phyloP scores from a whole-genome alignment of 2,797 vertebrate genomes.

The Semaprochilodus insignis region DNA sequence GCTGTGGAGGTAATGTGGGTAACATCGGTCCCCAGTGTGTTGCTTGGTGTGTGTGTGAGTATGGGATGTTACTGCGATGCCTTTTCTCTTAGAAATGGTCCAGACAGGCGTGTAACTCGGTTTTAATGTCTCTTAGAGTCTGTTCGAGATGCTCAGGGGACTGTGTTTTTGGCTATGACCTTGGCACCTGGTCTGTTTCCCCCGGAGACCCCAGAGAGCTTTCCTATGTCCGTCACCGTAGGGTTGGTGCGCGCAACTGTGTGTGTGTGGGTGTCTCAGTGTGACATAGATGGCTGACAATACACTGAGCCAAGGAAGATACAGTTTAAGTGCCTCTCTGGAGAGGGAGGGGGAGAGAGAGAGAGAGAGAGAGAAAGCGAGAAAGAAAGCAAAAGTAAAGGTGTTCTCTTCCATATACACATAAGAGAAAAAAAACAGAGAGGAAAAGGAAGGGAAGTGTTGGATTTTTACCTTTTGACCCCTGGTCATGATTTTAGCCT shows the following conservation, averaged over 20 bases:
- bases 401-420: slow-evolving; percentile 31
- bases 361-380: neutral
- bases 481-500: slow-evolving; percentile 33
- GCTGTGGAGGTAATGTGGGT: slow-evolving; percentile 36
- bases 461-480: slow-evolving; percentile 40
- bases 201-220: slow-evolving; percentile 56
- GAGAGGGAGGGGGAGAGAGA: slow-evolving; percentile 18
- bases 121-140: slow-evolving; percentile 54
- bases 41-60: slow-evolving; percentile 25
- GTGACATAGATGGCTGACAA: slow-evolving; percentile 48
- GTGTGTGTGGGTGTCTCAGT: slow-evolving; percentile 44
- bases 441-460: slow-evolving; percentile 16
- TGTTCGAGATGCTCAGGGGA: slow-evolving; percentile 34
- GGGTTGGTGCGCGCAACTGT: slow-evolving; percentile 30
- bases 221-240: slow-evolving; percentile 51
- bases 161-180: slow-evolving; percentile 45
- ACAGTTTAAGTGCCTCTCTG: slow-evolving; percentile 56
- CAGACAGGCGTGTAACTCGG: slow-evolving; percentile 49
- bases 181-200: slow-evolving; percentile 47
- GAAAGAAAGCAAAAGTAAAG: slow-evolving; percentile 19
- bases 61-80: slow-evolving; percentile 43
- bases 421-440: neutral
- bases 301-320: slow-evolving; percentile 47
- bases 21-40: slow-evolving; percentile 17
- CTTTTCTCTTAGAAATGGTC: slow-evolving; percentile 46